phyloP scores from a whole-genome alignment of 2,113 vertebrate genomes.

The Oceanodroma tethys region DNA sequence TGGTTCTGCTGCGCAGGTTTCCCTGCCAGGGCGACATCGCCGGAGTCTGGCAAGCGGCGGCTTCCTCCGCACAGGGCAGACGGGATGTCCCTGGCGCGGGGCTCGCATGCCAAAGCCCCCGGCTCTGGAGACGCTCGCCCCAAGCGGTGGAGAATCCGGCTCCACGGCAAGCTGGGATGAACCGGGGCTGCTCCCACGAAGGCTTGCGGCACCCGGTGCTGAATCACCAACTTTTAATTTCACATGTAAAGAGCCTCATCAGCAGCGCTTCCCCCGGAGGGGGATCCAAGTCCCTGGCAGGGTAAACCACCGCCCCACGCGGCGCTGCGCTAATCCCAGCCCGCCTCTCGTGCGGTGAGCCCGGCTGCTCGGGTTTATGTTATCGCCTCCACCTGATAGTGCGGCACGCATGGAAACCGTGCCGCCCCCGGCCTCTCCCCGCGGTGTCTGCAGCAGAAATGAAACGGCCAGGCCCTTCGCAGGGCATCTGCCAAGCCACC shows the following conservation, averaged over 20 bases:
- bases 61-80: not conserved
- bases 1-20: not conserved
- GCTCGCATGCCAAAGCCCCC: not conserved
- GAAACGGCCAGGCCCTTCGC: not conserved
- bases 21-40: not conserved
- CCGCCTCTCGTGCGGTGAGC: not conserved
- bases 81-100: accelerated
- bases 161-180: not conserved
- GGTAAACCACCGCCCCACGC: not conserved
- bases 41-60: not conserved
- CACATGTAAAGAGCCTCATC: not conserved
- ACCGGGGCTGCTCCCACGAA: not conserved
- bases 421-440: not conserved
- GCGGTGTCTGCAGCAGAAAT: not conserved
- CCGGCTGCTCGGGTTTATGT: not conserved
- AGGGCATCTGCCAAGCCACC: not conserved
- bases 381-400: not conserved
- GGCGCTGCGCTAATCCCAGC: not conserved
- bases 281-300: not conserved
- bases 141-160: not conserved
- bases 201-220: not conserved
- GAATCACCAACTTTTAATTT: not conserved
- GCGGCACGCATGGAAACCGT: accelerated
- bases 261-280: not conserved
- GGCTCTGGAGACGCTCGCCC: not conserved